phyloP scores from a whole-genome alignment of 2,888 invertebrate species.

The Amphipyra tragopoginis region DNA sequence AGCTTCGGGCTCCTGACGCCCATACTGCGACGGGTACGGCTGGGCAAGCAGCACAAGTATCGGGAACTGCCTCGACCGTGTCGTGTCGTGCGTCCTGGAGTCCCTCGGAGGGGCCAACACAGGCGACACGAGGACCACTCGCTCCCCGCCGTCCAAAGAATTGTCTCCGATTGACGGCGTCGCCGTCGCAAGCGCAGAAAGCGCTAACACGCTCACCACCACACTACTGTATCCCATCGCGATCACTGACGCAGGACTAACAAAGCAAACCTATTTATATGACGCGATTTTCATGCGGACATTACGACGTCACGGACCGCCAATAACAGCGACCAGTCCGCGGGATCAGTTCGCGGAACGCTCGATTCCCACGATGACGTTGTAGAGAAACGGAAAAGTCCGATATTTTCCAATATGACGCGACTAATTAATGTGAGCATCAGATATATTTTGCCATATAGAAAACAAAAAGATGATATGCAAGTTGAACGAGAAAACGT shows the following conservation, averaged over 20 bases:
- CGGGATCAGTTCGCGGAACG: constrained; percentile 70
- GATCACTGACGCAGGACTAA: constrained; percentile 82
- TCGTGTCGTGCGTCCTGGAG: constrained; percentile 75
- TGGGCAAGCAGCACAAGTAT: constrained; percentile 80
- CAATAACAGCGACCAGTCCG: constrained; percentile 53
- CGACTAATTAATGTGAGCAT: constrained; percentile 36
- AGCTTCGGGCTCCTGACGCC: constrained; percentile 71
- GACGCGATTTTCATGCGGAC: constrained; percentile 76
- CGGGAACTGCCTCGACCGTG: constrained; percentile 83
- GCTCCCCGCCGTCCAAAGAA: constrained; percentile 75
- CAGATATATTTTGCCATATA: constrained; percentile 17
- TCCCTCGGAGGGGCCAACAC: constrained; percentile 84
- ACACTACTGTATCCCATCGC: constrained; percentile 81
- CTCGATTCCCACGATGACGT: constrained; percentile 77
- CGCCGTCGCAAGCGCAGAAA: constrained; percentile 70
- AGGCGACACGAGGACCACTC: constrained; percentile 81
- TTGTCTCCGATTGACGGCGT: constrained; percentile 78
- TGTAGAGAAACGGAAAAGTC: constrained; percentile 41
- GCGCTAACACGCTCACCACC: constrained; percentile 75
- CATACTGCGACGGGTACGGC: constrained; percentile 62
- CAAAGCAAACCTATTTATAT: constrained; percentile 84
- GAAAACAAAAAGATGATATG: constrained; percentile 27
- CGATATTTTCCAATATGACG: constrained; percentile 50
- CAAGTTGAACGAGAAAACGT: constrained; percentile 54
- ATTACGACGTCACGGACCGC: constrained; percentile 72